Conservation (phyloP, 2,888 invertebrate species). For the Acanthoscelides obtectus region DNA sequence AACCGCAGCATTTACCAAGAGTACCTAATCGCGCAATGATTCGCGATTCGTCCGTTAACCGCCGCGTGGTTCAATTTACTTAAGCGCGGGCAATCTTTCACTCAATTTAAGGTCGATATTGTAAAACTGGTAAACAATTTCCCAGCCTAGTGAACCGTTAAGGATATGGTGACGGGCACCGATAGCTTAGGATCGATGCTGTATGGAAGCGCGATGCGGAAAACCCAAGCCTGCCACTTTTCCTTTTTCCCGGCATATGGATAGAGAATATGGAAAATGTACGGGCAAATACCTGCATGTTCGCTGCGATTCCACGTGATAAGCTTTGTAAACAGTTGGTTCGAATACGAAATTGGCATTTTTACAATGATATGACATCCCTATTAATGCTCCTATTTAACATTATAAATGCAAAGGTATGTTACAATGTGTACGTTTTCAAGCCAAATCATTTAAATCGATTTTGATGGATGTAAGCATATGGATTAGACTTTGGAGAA, state of each 20-base stretch:
- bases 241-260: not conserved
- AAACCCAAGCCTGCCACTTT: not conserved
- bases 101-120: constrained; percentile 19
- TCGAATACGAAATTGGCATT: too few relatives aligned
- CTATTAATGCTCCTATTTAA: too few relatives aligned
- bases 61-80: constrained; percentile 18
- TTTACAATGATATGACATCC: too few relatives aligned
- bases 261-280: not conserved
- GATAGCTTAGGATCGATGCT: not conserved
- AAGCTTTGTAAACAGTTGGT: too few relatives aligned
- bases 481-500: too few relatives aligned
- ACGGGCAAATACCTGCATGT: not conserved
- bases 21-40: not conserved
- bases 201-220: not conserved
- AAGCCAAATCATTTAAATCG: too few relatives aligned
- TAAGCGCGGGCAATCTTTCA: constrained; percentile 14
- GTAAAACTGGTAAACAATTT: constrained; percentile 21
- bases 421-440: too few relatives aligned
- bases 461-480: too few relatives aligned
- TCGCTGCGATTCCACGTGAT: too few relatives aligned
- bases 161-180: not conserved
- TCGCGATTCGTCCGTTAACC: constrained; percentile 1
- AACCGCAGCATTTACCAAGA: not conserved
- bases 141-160: constrained; percentile 6
- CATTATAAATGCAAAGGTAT: too few relatives aligned